Percentiles rank a stretch among this genome's conserved stretches.
These are phyloP conservation scores for Drosophila histrio DNA, from an alignment of 2,888 invertebrate species.

Conservation along the genomic window DNA sequence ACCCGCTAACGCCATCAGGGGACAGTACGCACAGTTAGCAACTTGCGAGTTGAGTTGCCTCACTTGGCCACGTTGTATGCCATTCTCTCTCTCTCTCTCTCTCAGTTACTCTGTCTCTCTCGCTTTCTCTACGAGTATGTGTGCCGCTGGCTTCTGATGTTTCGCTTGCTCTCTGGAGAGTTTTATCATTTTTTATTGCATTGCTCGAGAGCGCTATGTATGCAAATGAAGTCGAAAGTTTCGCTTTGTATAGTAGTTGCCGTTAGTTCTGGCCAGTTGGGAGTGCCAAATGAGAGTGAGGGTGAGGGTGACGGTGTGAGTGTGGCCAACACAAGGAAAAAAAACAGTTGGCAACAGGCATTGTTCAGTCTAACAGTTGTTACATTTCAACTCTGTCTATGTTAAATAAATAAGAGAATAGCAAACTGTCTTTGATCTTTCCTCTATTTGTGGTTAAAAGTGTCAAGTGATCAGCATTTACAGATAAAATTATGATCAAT, in stretches of 20 bases:
- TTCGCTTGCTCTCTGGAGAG: conserved; percentile 63
- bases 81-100: background rate
- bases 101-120: background rate
- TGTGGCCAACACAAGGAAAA: background rate
- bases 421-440: too few species aligned
- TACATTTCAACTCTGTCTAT: too few species aligned
- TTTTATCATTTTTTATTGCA: conserved; percentile 82
- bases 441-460: too few species aligned
- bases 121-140: background rate
- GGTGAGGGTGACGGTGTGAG: conserved; percentile 6
- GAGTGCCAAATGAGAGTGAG: conserved; percentile 15
- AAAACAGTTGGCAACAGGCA: conserved; percentile 14
- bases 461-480: too few species aligned
- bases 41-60: conserved; percentile 18
- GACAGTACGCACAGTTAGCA: conserved; percentile 70
- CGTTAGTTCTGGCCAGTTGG: conserved; percentile 34
- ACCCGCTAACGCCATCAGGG: conserved; percentile 61
- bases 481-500: too few species aligned
- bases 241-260: conserved; percentile 75
- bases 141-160: conserved; percentile 15
- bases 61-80: background rate
- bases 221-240: conserved; percentile 82
- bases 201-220: conserved; percentile 82
- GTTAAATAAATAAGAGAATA: too few species aligned
- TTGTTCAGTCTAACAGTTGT: background rate